Conservation (phyloP, 2,797 vertebrate genomes). For the Phoeniculus purpureus region DNA sequence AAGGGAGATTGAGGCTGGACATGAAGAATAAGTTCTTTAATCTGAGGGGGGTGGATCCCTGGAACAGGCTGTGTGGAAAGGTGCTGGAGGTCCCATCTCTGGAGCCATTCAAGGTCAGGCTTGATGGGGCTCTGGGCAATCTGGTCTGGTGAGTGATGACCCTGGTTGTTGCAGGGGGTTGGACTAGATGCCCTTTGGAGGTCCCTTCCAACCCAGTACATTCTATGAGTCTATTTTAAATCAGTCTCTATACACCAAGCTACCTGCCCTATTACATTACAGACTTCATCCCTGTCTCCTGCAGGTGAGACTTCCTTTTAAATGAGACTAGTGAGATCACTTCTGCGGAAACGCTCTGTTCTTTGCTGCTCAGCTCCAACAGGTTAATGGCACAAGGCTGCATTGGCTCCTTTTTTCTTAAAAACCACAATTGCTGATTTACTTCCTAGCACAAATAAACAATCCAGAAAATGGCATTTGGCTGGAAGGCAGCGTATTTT, state of each 20-base stretch:
- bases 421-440: slow-evolving; percentile 26
- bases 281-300: not conserved
- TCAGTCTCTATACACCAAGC: not conserved
- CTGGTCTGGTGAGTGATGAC: no score
- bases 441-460: slow-evolving; percentile 41
- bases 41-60: no score
- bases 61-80: no score
- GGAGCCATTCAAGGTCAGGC: no score
- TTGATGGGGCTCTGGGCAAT: no score
- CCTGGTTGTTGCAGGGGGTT: no score
- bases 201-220: no score
- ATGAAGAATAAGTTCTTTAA: no score
- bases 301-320: not conserved
- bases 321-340: slow-evolving; percentile 18
- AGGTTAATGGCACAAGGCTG: slow-evolving; percentile 24
- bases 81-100: no score
- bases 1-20: no score
- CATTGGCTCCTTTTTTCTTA: slow-evolving; percentile 10
- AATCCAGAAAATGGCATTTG: slow-evolving; percentile 12
- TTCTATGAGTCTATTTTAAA: not conserved
- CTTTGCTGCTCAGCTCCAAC: slow-evolving; percentile 23
- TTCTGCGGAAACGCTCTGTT: not conserved
- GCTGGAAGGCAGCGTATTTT: not conserved
- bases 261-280: not conserved
- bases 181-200: no score